These are phyloP conservation scores for Gymnocheta viridis DNA, from an alignment of 2,888 invertebrate genomes.

Conservation along the genomic window DNA sequence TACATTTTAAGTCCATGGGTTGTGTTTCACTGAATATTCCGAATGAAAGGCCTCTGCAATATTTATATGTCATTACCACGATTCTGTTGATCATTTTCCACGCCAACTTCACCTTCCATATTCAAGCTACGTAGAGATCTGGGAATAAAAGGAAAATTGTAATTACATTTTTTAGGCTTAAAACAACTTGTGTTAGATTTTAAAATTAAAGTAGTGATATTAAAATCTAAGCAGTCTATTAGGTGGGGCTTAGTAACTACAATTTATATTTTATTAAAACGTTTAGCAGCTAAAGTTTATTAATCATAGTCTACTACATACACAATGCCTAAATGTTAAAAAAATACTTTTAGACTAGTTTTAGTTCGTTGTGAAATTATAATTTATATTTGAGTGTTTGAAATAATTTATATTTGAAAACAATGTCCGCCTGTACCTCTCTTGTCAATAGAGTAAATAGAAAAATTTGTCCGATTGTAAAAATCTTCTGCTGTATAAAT, in stretches of 20 bases:
- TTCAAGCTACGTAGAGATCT: slow-evolving; percentile 82
- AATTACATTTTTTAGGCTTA: not conserved
- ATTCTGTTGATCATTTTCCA: slow-evolving; percentile 73
- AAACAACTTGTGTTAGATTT: not conserved
- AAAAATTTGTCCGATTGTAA: too few relatives aligned
- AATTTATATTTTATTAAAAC: not conserved
- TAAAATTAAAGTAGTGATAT: not conserved
- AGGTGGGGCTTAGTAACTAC: not conserved
- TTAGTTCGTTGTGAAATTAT: not conserved
- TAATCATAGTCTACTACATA: not conserved
- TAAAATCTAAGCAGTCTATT: not conserved
- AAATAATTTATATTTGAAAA: too few relatives aligned
- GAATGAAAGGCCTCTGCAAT: slow-evolving; percentile 24
- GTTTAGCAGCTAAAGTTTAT: not conserved
- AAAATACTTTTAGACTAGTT: not conserved
- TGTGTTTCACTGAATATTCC: slow-evolving; percentile 23
- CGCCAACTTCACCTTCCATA: slow-evolving; percentile 75
- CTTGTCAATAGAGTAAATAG: too few relatives aligned
- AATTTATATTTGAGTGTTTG: too few relatives aligned
- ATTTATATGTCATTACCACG: slow-evolving; percentile 74
- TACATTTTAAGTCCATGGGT: slow-evolving; percentile 53
- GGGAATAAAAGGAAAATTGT: slow-evolving; percentile 2
- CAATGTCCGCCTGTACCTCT: too few relatives aligned
- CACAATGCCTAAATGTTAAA: not conserved
- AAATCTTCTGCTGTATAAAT: too few relatives aligned